Conservation (phyloP, 2,113 vertebrate species). For the Chaetops frenatus region DNA sequence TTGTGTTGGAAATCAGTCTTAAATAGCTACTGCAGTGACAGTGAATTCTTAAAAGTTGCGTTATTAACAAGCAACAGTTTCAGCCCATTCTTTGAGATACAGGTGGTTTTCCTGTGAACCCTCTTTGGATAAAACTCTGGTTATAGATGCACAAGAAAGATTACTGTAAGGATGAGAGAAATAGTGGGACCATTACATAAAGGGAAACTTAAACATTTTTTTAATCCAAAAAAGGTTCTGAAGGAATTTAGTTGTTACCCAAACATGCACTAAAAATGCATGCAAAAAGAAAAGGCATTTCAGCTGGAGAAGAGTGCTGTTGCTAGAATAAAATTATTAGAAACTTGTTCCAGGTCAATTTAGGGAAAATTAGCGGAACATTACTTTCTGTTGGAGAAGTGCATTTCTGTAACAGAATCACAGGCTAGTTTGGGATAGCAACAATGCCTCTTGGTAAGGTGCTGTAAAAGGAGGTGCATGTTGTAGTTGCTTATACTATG, state of each 20-base stretch:
- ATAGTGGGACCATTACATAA: not conserved
- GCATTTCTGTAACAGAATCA: not conserved
- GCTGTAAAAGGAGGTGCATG: not conserved
- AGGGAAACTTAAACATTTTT: not conserved
- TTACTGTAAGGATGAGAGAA: not conserved
- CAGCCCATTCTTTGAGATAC: not conserved
- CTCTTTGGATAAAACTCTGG: not conserved
- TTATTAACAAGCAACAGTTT: not conserved
- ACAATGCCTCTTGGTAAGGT: not conserved
- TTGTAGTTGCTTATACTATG: not conserved
- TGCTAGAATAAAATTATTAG: not conserved
- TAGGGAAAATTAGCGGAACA: not conserved
- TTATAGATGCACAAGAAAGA: not conserved
- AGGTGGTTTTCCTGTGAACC: not conserved
- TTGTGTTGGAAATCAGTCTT: not conserved
- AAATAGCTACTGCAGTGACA: not conserved
- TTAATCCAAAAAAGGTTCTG: not conserved
- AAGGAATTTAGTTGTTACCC: not conserved
- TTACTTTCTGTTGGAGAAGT: not conserved
- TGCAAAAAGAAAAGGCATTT: not conserved
- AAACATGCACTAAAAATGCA: not conserved
- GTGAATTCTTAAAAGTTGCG: not conserved
- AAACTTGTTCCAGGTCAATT: not conserved
- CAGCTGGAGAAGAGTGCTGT: not conserved
- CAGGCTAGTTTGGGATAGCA: not conserved